phyloP scores from a whole-genome alignment of 1,140 invertebrate species.

The Chironomus tepperi region DNA sequence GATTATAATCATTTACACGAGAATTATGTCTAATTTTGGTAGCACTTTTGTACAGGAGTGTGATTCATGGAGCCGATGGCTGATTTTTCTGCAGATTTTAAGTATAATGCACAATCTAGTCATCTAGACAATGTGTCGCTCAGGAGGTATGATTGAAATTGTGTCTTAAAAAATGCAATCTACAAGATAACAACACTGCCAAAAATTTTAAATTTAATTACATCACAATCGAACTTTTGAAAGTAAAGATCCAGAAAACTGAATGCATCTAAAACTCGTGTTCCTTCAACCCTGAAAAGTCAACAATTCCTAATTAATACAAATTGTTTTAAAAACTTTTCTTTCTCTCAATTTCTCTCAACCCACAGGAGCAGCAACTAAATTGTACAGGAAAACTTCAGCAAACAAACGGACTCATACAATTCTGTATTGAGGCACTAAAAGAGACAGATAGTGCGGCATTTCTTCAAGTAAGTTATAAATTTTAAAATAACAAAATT shows the following conservation, averaged over 20 bases:
- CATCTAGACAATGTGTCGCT: no score
- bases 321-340: slow-evolving; percentile 1
- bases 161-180: no score
- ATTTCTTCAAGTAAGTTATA: slow-evolving; percentile 70
- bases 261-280: no score
- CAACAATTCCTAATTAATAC: neutral
- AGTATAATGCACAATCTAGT: no score
- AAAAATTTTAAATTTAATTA: neutral
- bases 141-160: no score
- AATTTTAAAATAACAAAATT: no score
- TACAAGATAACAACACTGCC: neutral
- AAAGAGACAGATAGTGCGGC: slow-evolving; percentile 95
- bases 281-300: neutral
- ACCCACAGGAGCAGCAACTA: slow-evolving; percentile 61
- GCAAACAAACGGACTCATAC: slow-evolving; percentile 87
- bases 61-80: no score
- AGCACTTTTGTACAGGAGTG: no score
- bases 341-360: neutral
- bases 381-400: slow-evolving; percentile 77
- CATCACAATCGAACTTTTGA: neutral
- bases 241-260: no score
- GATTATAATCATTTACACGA: no score
- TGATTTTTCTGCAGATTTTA: no score
- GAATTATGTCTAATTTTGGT: no score
- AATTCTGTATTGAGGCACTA: slow-evolving; percentile 97